Conservation (phyloP, 2,797 vertebrate species). For the Diglossa cyanea region DNA sequence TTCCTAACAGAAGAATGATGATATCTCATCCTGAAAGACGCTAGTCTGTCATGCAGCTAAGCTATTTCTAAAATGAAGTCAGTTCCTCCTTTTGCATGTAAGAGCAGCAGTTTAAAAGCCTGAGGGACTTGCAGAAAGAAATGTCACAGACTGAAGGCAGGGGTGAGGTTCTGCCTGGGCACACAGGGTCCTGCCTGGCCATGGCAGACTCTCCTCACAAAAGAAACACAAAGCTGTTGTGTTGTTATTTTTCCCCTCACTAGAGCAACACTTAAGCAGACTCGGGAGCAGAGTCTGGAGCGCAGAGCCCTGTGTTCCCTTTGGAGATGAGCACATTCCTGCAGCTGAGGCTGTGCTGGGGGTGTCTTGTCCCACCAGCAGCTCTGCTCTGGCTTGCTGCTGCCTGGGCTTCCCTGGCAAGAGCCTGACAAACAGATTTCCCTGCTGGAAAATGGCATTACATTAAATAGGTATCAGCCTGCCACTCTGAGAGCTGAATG, state of each 20-base stretch:
- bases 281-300: not conserved
- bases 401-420: not conserved
- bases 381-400: not conserved
- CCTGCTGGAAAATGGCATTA: not conserved
- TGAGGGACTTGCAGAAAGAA: not conserved
- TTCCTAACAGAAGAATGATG: not conserved
- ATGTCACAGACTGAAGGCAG: rapidly evolving
- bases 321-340: not conserved
- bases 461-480: constrained; percentile 14
- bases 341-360: not conserved
- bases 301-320: not conserved
- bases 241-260: not conserved
- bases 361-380: not conserved
- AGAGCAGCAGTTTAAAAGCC: not conserved
- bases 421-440: not conserved
- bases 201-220: not conserved
- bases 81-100: not conserved
- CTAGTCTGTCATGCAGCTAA: not conserved
- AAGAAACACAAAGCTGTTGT: not conserved
- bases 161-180: not conserved
- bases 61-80: not conserved
- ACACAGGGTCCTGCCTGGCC: not conserved
- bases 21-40: not conserved
- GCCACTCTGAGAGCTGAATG: constrained; percentile 29
- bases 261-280: not conserved